These are phyloP conservation scores for Reinhardtius hippoglossoides DNA, from an alignment of 2,113 vertebrate genomes.

Conservation along the genomic window DNA sequence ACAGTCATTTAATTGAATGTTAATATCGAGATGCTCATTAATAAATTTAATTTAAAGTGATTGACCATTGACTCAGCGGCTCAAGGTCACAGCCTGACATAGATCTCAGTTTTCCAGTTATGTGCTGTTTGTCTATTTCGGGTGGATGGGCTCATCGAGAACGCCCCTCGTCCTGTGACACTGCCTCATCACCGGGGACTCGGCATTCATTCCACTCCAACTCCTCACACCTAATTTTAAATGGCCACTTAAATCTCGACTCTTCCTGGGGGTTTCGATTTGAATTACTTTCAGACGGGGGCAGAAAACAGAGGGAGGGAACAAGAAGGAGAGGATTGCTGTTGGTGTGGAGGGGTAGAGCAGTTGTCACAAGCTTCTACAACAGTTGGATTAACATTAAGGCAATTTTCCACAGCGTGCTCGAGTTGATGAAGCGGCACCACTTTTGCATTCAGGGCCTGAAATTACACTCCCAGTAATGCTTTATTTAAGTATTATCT, in stretches of 20 bases:
- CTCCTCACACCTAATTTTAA: slow-evolving; percentile 43
- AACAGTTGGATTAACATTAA: slow-evolving; percentile 53
- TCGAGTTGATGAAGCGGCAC: slow-evolving; percentile 38
- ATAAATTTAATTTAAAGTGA: slow-evolving; percentile 3
- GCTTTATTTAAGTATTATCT: slow-evolving; percentile 32
- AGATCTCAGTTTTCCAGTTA: background rate
- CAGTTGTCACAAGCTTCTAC: slow-evolving; percentile 22
- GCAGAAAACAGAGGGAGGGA: background rate
- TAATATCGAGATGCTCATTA: slow-evolving; percentile 2
- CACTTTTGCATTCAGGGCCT: slow-evolving; percentile 27
- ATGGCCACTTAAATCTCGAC: slow-evolving; percentile 41
- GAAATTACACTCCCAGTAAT: slow-evolving; percentile 17
- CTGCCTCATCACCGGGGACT: slow-evolving; percentile 25
- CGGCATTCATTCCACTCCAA: slow-evolving; percentile 6
- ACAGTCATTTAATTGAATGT: slow-evolving; percentile 1
- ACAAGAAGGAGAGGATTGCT: slow-evolving; percentile 5
- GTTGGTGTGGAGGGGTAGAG: background rate
- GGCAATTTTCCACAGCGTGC: slow-evolving; percentile 50
- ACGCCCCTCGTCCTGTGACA: slow-evolving; percentile 11
- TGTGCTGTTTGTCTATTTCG: slow-evolving; percentile 8
- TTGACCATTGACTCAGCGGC: background rate
- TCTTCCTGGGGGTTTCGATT: slow-evolving; percentile 32
- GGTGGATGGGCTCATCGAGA: slow-evolving; percentile 35
- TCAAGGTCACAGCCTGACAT: slow-evolving; percentile 27
- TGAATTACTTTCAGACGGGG: slow-evolving; percentile 27